phyloP scores from a whole-genome alignment of 2,888 invertebrate species.

The Aporophyla nigra region DNA sequence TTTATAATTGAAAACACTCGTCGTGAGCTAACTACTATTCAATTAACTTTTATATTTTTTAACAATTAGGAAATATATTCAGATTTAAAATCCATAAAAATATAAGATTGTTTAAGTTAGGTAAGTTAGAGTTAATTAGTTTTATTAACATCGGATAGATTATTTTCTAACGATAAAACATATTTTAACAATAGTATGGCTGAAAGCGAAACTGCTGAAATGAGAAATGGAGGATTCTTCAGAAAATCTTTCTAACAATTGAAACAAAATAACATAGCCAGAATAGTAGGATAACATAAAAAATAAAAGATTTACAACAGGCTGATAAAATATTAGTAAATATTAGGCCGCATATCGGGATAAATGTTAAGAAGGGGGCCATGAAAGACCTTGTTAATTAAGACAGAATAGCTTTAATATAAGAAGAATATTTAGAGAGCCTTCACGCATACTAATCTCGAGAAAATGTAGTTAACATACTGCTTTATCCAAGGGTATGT shows the following conservation, averaged over 20 bases:
- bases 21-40: slow-evolving; percentile 68
- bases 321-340: not conserved
- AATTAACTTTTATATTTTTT: slow-evolving; percentile 63
- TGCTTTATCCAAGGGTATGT: not conserved
- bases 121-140: slow-evolving; percentile 6
- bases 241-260: not conserved
- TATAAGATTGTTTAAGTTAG: slow-evolving; percentile 31
- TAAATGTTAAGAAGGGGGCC: not conserved
- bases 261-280: not conserved
- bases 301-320: not conserved
- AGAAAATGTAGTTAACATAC: not conserved
- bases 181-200: slow-evolving; percentile 34
- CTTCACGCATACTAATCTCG: not conserved
- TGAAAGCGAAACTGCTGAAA: not conserved
- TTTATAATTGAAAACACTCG: slow-evolving; percentile 68
- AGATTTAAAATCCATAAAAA: slow-evolving; percentile 45
- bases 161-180: slow-evolving; percentile 26
- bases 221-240: not conserved
- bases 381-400: not conserved
- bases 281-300: not conserved
- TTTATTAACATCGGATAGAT: slow-evolving; percentile 8
- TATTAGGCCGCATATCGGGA: slow-evolving; percentile 35
- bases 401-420: slow-evolving; percentile 10
- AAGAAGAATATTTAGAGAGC: not conserved
- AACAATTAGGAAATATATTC: slow-evolving; percentile 60